Conservation (phyloP, 1,140 invertebrate species). For the Drosophila elegans region DNA sequence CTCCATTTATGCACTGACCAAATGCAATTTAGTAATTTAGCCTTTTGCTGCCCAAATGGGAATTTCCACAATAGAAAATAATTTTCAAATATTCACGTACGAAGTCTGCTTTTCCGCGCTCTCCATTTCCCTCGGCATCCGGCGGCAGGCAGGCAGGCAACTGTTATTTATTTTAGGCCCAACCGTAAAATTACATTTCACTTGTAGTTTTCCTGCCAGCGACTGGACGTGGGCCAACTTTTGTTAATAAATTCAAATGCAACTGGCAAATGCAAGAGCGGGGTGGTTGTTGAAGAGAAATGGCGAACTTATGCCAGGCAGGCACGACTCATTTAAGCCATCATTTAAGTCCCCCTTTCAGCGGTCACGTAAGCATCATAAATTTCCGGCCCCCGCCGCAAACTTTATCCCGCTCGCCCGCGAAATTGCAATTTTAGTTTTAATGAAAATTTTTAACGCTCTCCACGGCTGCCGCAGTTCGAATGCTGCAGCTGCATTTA, state of each 20-base stretch:
- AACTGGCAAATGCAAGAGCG: slow-evolving; percentile 32
- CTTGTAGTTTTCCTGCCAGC: slow-evolving; percentile 35
- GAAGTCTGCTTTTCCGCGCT: not conserved
- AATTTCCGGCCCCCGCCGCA: slow-evolving; percentile 35
- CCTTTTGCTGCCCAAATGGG: slow-evolving; percentile 20
- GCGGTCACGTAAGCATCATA: slow-evolving; percentile 68
- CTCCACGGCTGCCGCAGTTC: slow-evolving; percentile 8
- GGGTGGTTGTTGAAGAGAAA: not conserved
- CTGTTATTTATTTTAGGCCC: slow-evolving; percentile 63
- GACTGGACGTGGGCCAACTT: slow-evolving; percentile 61
- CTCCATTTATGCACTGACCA: slow-evolving; percentile 3
- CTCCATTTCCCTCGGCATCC: slow-evolving; percentile 2
- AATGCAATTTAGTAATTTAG: slow-evolving; percentile 41
- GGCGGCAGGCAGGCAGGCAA: not conserved
- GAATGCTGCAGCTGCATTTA: slow-evolving; percentile 38
- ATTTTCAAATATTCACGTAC: slow-evolving; percentile 41
- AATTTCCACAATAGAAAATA: slow-evolving; percentile 36
- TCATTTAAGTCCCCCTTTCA: slow-evolving; percentile 61
- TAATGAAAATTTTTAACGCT: slow-evolving; percentile 66
- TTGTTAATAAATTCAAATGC: slow-evolving; percentile 74
- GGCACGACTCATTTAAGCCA: slow-evolving; percentile 70
- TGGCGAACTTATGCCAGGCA: slow-evolving; percentile 42
- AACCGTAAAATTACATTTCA: slow-evolving; percentile 61
- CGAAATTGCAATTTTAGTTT: slow-evolving; percentile 72
- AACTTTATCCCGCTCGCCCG: slow-evolving; percentile 22